These are phyloP conservation scores for Antrozous pallidus DNA, from an alignment of 2,797 vertebrate genomes.

Conservation along the genomic window DNA sequence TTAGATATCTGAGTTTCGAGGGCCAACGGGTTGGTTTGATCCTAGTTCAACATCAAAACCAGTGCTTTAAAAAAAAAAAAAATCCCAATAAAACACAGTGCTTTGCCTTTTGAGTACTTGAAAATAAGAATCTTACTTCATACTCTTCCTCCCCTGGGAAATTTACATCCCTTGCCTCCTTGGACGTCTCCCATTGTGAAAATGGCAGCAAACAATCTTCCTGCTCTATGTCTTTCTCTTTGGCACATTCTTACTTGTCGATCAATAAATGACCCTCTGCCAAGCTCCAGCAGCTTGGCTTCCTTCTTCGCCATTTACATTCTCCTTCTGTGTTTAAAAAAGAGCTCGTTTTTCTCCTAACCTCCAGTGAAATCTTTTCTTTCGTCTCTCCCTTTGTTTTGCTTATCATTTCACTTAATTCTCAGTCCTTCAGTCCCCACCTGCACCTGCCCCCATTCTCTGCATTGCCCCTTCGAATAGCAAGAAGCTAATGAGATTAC, in stretches of 20 bases:
- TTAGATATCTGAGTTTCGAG: background rate
- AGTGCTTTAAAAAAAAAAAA: background rate
- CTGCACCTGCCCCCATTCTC: background rate
- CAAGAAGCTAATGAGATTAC: conserved; percentile 10
- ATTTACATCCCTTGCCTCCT: conserved; percentile 37
- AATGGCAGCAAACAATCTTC: conserved; percentile 48
- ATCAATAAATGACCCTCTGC: conserved; percentile 69
- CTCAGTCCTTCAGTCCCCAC: background rate
- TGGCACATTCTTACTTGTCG: conserved; percentile 42
- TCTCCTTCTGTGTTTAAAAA: conserved; percentile 50
- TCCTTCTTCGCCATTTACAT: conserved; percentile 1
- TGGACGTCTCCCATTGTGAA: conserved; percentile 44
- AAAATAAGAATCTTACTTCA: conserved; percentile 36
- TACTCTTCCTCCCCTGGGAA: conserved; percentile 43
- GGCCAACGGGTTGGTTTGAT: background rate
- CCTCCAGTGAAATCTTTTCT: conserved; percentile 21
- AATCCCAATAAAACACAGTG: background rate
- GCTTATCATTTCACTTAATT: conserved; percentile 55
- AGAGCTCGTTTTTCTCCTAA: conserved; percentile 53
- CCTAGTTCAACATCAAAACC: background rate
- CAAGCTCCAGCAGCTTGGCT: conserved; percentile 40
- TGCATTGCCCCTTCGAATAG: background rate
- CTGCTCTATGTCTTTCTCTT: conserved; percentile 25
- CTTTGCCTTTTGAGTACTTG: conserved; percentile 42
- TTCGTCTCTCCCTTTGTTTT: conserved; percentile 46